A percentile compares a stretch with the other conserved stretches of the same genome.
phyloP scores from a whole-genome alignment of 2,113 vertebrate species.

The Oreochromis tanganicae region DNA sequence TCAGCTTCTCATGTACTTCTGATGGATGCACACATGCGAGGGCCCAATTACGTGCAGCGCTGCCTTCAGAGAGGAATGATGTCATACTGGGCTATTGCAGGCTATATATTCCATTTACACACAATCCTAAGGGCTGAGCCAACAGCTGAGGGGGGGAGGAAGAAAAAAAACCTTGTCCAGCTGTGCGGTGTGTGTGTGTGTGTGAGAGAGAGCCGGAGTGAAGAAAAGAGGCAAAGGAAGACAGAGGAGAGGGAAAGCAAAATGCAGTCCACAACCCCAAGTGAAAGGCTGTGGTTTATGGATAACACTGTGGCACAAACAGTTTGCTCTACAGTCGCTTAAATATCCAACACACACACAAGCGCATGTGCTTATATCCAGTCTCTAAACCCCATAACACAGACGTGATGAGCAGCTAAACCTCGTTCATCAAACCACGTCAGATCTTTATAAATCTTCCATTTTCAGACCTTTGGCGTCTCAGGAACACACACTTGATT shows the following conservation, averaged over 20 bases:
- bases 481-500: background rate
- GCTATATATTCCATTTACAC: constrained; percentile 18
- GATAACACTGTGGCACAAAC: constrained; percentile 43
- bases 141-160: constrained; percentile 8
- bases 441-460: constrained; percentile 3
- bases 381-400: background rate
- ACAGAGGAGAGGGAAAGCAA: background rate
- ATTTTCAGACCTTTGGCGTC: background rate
- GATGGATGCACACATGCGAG: background rate
- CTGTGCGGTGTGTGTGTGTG: constrained; percentile 20
- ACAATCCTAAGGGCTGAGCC: constrained; percentile 1
- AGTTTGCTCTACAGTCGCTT: constrained; percentile 31
- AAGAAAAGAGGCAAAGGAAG: background rate
- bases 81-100: constrained; percentile 17
- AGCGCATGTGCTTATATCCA: background rate
- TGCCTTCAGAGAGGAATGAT: background rate
- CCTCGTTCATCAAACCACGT: constrained; percentile 5
- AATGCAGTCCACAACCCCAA: constrained; percentile 56
- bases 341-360: constrained; percentile 10
- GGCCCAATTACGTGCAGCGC: background rate
- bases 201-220: background rate
- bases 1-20: background rate
- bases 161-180: constrained; percentile 32
- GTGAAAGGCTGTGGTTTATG: constrained; percentile 26
- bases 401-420: background rate